Conservation (phyloP, 2,888 invertebrate species). For the Athalia cordata region DNA sequence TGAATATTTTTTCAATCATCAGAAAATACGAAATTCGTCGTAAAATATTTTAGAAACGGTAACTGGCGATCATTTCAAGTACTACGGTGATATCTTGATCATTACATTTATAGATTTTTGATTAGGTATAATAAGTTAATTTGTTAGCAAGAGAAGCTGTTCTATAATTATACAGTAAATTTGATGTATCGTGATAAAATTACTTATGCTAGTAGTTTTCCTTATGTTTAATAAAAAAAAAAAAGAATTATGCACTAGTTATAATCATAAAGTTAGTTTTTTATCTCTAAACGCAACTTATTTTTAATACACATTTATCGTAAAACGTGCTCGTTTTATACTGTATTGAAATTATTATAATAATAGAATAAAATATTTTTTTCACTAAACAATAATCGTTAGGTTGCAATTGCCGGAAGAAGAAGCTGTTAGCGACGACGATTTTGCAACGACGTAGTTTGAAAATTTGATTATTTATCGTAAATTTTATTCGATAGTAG, state of each 20-base stretch:
- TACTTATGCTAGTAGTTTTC: constrained; percentile 17
- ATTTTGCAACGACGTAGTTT: constrained; percentile 40
- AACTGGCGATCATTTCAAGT: constrained; percentile 3
- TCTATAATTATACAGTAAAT: background rate
- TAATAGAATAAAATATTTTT: too few species aligned
- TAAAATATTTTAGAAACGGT: constrained; percentile 3
- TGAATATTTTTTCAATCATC: background rate
- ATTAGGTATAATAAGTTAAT: constrained; percentile 22
- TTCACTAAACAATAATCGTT: too few species aligned
- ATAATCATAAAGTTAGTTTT: too few species aligned
- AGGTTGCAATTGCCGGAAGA: too few species aligned
- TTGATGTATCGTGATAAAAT: constrained; percentile 38
- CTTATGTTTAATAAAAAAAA: constrained; percentile 12
- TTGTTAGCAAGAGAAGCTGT: constrained; percentile 32
- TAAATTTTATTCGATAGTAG: constrained; percentile 11
- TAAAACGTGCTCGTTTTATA: too few species aligned
- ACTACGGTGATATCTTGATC: background rate
- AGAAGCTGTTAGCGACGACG: too few species aligned
- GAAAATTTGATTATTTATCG: constrained; percentile 47
- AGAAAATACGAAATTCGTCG: background rate
- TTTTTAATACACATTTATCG: too few species aligned
- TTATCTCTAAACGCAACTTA: too few species aligned
- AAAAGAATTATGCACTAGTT: background rate
- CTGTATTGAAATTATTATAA: too few species aligned
- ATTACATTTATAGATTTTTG: constrained; percentile 2